phyloP scores from a whole-genome alignment of 2,113 vertebrate genomes.

The Protomyctophum bolini region DNA sequence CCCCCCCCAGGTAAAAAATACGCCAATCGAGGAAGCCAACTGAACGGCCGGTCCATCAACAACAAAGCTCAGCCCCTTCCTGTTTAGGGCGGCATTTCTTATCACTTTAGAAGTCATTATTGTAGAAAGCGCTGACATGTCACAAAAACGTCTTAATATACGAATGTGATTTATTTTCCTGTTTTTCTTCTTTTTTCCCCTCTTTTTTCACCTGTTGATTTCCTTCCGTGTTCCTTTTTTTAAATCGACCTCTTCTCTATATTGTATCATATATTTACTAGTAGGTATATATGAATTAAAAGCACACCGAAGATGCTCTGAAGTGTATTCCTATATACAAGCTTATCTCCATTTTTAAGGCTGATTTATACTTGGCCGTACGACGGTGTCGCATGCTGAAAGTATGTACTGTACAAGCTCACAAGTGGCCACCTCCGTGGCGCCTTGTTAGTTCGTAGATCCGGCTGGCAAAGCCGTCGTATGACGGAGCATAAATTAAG shows the following conservation, averaged over 20 bases:
- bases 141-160: conserved; percentile 79
- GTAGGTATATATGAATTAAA: conserved; percentile 51
- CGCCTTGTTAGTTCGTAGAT: no score
- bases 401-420: no score
- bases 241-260: conserved; percentile 29
- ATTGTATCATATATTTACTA: conserved; percentile 45
- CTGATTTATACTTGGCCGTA: no score
- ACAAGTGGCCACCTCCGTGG: no score
- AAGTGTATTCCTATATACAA: conserved; percentile 48
- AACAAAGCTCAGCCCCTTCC: conserved; percentile 55
- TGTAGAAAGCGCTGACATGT: conserved; percentile 74
- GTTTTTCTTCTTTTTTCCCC: conserved; percentile 27
- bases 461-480: no score
- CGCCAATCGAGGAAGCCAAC: conserved; percentile 47
- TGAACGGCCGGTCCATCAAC: conserved; percentile 42
- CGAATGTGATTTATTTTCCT: conserved; percentile 67
- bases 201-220: conserved; percentile 43
- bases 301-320: conserved; percentile 64
- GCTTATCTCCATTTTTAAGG: conserved; percentile 21
- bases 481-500: no score
- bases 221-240: conserved; percentile 30
- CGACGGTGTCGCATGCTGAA: no score
- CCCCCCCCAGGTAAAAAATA: conserved; percentile 41
- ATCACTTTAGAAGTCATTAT: conserved; percentile 71
- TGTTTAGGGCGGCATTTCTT: conserved; percentile 67